Base-by-base conservation (phyloP, 1,140 invertebrate species). In the Drosophila ananassae region DNA sequence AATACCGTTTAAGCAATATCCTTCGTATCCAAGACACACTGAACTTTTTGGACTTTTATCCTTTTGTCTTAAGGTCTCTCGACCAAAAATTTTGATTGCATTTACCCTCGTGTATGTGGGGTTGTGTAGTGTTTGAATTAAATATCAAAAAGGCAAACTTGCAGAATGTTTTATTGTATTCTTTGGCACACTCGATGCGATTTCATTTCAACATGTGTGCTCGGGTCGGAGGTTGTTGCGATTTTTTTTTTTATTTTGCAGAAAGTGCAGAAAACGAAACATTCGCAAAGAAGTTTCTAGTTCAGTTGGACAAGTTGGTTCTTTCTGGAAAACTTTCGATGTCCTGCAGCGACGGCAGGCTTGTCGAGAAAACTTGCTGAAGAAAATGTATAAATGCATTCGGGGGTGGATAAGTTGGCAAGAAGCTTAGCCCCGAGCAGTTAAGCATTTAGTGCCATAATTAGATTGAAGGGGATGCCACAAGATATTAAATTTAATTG, bases 191-290 rank as follows among this genome's bases (percentile, higher is more conserved):
- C 51, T 57, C 41, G 52, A 57, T 69, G 32, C 51, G 47, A 72
- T 72, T 59, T 44, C 13, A 52, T 72, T 21, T 21, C 12, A 30
- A 24, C 22, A n/a, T 17, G 37, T 46, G 24, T 57, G 37, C 13
- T 9, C n/a, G 41, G 41, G 2, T 7, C 8, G 25, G 32, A 17
- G 30, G 34, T 4, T 34, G 32, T 9, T 13, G 24, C 47, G 59
- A 59, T 37, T 71, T 72, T 59, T 30, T 10, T 48, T 28, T 50
- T 2, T 58, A n/a, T 28, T 5, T 41, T 21, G 37, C 2, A 46
- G 21, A 71, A 37, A 72, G 67, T 60, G 67, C 67, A 59, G 47
- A 72, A 64, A 72, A 72, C 25, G 68, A 72, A 72, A 72, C 68
- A 72, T 53, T 59, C 68, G 67, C 68, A 52, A 44, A 47, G 41